Percentiles rank a stretch among this genome's conserved stretches.
Conservation (phyloP, 2,797 vertebrate species). For the Artibeus jamaicensis region DNA sequence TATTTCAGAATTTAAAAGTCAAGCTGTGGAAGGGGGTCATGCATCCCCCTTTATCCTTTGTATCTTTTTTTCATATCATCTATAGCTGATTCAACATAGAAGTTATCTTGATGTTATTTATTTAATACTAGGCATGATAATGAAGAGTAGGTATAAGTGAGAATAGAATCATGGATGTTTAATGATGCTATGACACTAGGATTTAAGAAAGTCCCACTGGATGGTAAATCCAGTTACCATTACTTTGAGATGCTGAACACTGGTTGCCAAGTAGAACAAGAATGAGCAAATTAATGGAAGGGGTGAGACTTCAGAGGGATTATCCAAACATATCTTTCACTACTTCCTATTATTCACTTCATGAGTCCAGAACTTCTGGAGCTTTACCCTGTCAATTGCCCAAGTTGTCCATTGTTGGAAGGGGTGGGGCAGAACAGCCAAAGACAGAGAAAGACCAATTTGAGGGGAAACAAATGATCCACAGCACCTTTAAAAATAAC, state of each 20-base stretch:
- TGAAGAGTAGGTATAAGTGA: neutral
- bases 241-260: neutral
- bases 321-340: neutral
- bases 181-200: neutral
- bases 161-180: neutral
- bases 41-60: neutral
- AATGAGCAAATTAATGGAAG: neutral
- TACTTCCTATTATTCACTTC: slow-evolving; percentile 43
- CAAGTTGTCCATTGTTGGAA: slow-evolving; percentile 43
- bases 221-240: neutral
- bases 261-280: neutral
- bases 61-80: neutral
- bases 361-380: neutral
- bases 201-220: neutral
- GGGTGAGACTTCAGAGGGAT: neutral
- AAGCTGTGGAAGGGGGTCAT: neutral
- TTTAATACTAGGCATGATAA: neutral
- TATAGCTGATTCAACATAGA: neutral
- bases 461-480: neutral
- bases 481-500: slow-evolving; percentile 14
- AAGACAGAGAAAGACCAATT: slow-evolving; percentile 19
- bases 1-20: slow-evolving; percentile 14
- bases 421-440: slow-evolving; percentile 1
- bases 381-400: slow-evolving; percentile 31
- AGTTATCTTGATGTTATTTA: neutral